Evolutionary conservation across 2,113 vertebrate species (phyloP), one percentile per base, ranked within the genome.

Genomic region (Lophius piscatorius): DNA sequence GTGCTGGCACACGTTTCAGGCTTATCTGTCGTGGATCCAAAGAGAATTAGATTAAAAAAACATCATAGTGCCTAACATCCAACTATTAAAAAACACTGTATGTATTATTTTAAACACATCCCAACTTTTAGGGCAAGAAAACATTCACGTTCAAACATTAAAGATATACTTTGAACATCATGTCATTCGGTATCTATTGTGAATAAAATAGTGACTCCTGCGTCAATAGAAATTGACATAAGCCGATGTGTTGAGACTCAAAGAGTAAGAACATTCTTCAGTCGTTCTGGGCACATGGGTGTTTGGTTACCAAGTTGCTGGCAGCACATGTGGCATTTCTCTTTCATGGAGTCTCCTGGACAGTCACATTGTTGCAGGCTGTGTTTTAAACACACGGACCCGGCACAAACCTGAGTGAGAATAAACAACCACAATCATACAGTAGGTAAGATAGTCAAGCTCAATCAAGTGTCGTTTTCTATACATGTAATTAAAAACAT

Each of bases 271-370:
- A 80, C 59, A 66, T 74, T 82, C 68, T 50, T 74, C 26, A 5
- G 47, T 35, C 23, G 28, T 12, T 20, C 36, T 42, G 34, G 46
- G 67, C 49, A 40, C 17, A 36, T 18, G 22, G 40, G 12, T 2
- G 17, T 7, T 9, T 40, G 33, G 34, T 77, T 85, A 93, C 91
- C 92, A 9, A 68, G 81, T 63, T 90, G 62, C 60, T 93, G 92
- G 86, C 91, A 94, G 86, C 92, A 93, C 80, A 92, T 72, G 48
- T 81, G 73, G 71, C 92, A 91, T 63, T 90, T 92, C 46, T 90
- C 87, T 36, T 56, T 83, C 76, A 65, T 63, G 28, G 81, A 86
- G 12, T 74, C 74, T 57, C 87, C 89, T 0, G 72, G 70, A 58
- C 90, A 92, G 67, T 92, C 80, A 1, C 91, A 88, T 70, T 93